These are phyloP conservation scores for Sylvicola fuscatus DNA, from an alignment of 2,888 invertebrate species.

Conservation along the genomic window DNA sequence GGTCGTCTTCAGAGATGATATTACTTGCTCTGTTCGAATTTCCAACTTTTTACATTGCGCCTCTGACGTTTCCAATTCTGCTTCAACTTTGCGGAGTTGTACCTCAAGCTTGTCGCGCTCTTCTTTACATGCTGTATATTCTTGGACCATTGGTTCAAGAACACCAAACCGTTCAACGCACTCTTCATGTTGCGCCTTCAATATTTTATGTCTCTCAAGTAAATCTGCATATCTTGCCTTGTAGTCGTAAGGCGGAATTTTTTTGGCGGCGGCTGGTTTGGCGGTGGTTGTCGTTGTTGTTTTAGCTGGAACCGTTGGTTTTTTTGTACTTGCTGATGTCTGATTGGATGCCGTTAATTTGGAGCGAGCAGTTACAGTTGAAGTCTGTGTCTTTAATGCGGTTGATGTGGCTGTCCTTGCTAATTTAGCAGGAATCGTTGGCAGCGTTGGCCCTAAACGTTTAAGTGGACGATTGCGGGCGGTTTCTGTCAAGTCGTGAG, in stretches of 20 bases:
- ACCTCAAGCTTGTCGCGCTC: constrained; percentile 29
- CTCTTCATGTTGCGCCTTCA: constrained; percentile 27
- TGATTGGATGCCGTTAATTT: not conserved
- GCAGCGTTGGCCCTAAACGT: constrained; percentile 15
- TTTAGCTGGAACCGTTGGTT: not conserved
- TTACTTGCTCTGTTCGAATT: constrained; percentile 8
- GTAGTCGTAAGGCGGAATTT: constrained; percentile 40
- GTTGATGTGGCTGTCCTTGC: constrained; percentile 4
- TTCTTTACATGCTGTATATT: constrained; percentile 8
- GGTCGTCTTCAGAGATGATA: not conserved
- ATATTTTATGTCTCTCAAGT: constrained; percentile 31
- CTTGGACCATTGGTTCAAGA: constrained; percentile 27
- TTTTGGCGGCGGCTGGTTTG: constrained; percentile 23
- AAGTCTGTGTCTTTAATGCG: not conserved
- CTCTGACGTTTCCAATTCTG: constrained; percentile 15
- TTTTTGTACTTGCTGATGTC: not conserved
- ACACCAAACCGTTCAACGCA: constrained; percentile 29
- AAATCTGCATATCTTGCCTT: constrained; percentile 41
- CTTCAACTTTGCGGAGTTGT: constrained; percentile 7
- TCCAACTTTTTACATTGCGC: constrained; percentile 14
- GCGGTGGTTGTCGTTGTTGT: constrained; percentile 10
- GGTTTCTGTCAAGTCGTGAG: constrained; percentile 14
- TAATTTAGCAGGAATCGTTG: constrained; percentile 16
- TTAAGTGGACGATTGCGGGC: constrained; percentile 13
- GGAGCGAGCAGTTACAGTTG: not conserved